Evolutionary conservation across 2,113 vertebrate genomes (phyloP), one percentile per base, ranked within the genome.

Genomic region (Trichechus manatus): DNA sequence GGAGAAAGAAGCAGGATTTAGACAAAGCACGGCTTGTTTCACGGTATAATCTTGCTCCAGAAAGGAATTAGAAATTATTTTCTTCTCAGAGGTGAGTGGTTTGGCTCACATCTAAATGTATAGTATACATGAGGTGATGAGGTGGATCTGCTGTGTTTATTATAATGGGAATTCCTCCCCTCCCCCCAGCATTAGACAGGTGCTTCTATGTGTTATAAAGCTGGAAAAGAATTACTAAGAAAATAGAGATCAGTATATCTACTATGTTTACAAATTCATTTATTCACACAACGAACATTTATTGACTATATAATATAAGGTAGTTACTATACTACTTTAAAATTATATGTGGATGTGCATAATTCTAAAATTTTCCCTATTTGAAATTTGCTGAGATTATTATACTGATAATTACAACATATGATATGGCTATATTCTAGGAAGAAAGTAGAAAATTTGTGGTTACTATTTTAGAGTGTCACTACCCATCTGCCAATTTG

Each of bases 1-100:
- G 88, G 74, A 92, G 70, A 90, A 83, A 91, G 50, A 68, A 89
- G 36, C n/a, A 61, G 17, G 3, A 29, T 27, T 93, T 53, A 97
- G 36, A 95, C 39, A 96, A 94, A 96, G n/a, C 8, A 77, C 75
- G 42, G 8, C n/a, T 82, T 68, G 44, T 68, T 80, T 77, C 79
- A 59, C 61, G 29, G 4, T 39, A 31, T 78, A 80, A 72, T 79
- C 42, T 61, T 66, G 7, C 44, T 72, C 47, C 2, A 59, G 39
- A 61, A 56, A 66, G 20, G 25, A 80, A 53, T 53, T 59, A 74
- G 80, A 89, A 90, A 63, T 42, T 47, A 61, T 64, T 29, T 56
- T 89, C 39, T 81, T 95, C 42, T 68, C 33, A 53, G 50, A 53
- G 77, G 29, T 56, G 17, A 87, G 44, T 70, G 14, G 5, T 47